phyloP scores from a whole-genome alignment of 2,113 vertebrate species.

The Oncorhynchus keta region DNA sequence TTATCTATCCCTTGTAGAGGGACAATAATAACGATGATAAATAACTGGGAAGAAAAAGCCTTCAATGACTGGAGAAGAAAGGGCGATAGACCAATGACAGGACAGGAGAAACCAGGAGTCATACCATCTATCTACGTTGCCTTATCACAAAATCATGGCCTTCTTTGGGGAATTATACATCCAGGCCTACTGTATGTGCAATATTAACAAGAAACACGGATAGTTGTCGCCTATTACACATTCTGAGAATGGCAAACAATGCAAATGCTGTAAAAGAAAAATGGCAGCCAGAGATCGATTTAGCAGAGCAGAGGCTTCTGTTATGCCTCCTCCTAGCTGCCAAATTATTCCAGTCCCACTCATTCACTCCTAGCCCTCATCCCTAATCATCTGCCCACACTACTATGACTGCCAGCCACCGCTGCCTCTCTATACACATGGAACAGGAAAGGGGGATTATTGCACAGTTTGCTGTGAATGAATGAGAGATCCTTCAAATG shows the following conservation, averaged over 20 bases:
- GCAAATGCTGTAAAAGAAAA: not conserved
- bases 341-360: slow-evolving; percentile 1
- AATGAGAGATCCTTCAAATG: slow-evolving; percentile 12
- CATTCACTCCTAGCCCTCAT: slow-evolving; percentile 4
- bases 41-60: too few relatives aligned
- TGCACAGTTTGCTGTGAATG: not conserved
- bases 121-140: not conserved
- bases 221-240: slow-evolving; percentile 8
- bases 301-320: not conserved
- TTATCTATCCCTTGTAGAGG: too few relatives aligned
- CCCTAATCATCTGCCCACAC: slow-evolving; percentile 20
- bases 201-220: not conserved
- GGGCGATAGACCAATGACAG: too few relatives aligned
- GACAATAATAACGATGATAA: not conserved
- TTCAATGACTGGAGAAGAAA: too few relatives aligned
- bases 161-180: not conserved
- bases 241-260: not conserved
- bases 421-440: slow-evolving; percentile 5
- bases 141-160: not conserved
- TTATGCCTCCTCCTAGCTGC: not conserved
- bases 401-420: not conserved
- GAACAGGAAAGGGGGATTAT: slow-evolving; percentile 3
- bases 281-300: not conserved
- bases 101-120: too few relatives aligned
- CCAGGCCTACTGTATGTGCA: not conserved